Conservation (phyloP, 2,113 vertebrate genomes). For the Casuarius casuarius region DNA sequence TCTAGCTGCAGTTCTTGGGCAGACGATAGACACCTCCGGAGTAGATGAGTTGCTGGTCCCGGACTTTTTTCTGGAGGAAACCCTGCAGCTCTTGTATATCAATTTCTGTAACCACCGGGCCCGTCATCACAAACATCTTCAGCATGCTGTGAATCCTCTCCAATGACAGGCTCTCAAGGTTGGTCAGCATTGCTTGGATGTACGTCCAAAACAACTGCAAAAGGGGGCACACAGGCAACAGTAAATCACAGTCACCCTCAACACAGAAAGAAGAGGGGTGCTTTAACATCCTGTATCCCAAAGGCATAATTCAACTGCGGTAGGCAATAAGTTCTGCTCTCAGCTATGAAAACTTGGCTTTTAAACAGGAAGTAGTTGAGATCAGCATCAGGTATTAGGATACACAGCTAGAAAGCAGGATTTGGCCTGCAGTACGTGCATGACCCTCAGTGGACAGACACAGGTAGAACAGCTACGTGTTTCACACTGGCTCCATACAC, state of each 20-base stretch:
- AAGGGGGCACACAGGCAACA: neutral
- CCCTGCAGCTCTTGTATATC: conserved; percentile 92
- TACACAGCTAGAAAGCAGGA: neutral
- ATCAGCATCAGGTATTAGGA: neutral
- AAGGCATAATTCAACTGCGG: neutral
- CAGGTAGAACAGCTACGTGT: neutral
- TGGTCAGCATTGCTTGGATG: conserved; percentile 98
- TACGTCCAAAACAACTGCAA: conserved; percentile 96
- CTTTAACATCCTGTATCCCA: neutral
- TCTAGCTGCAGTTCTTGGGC: conserved; percentile 83
- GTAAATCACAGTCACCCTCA: neutral
- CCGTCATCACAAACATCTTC: conserved; percentile 94
- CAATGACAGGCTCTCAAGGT: conserved; percentile 95
- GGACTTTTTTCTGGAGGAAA: conserved; percentile 95
- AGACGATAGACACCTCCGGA: conserved; percentile 91
- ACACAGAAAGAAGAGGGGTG: neutral
- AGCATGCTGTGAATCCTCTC: conserved; percentile 98
- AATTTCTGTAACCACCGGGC: conserved; percentile 92
- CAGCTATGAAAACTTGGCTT: rapidly evolving
- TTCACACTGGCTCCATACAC: neutral
- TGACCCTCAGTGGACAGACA: conserved; percentile 36
- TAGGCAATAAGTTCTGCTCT: neutral
- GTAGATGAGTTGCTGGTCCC: conserved; percentile 90
- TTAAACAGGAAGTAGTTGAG: neutral
- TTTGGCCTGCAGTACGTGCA: neutral